Evolutionary conservation across 2,888 invertebrate species (phyloP).

Genomic region (Chesias legatella): DNA sequence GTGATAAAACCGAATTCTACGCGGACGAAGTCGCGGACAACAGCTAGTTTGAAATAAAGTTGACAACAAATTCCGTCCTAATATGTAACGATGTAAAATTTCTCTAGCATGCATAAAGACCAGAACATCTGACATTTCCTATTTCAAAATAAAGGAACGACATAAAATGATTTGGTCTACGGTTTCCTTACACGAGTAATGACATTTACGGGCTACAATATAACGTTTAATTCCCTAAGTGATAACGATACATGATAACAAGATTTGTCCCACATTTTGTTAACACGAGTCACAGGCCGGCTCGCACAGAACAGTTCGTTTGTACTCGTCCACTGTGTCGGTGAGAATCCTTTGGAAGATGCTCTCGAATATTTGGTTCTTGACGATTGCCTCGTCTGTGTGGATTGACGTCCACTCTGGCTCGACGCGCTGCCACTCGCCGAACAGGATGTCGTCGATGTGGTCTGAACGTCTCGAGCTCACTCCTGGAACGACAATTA

Average conservation of each 20-base stretch:
- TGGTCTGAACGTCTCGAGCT: slow-evolving; percentile 63
- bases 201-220: too few species aligned
- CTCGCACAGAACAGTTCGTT: slow-evolving; percentile 42
- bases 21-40: too few species aligned
- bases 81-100: neutral
- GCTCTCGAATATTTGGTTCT: slow-evolving; percentile 67
- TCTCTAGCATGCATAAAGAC: neutral
- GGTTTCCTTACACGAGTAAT: too few species aligned
- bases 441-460: slow-evolving; percentile 68
- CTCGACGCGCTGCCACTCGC: slow-evolving; percentile 71
- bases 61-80: neutral
- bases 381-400: slow-evolving; percentile 60
- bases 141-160: too few species aligned
- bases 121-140: too few species aligned
- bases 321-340: slow-evolving; percentile 67
- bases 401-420: slow-evolving; percentile 69
- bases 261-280: neutral
- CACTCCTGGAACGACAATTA: slow-evolving; percentile 44
- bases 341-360: slow-evolving; percentile 66
- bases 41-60: too few species aligned
- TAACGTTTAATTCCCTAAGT: too few species aligned
- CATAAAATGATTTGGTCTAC: too few species aligned
- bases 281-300: slow-evolving; percentile 3
- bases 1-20: too few species aligned
- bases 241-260: neutral